Base-by-base conservation (phyloP, 2,888 invertebrate species). In the Punctoribates punctum region DNA sequence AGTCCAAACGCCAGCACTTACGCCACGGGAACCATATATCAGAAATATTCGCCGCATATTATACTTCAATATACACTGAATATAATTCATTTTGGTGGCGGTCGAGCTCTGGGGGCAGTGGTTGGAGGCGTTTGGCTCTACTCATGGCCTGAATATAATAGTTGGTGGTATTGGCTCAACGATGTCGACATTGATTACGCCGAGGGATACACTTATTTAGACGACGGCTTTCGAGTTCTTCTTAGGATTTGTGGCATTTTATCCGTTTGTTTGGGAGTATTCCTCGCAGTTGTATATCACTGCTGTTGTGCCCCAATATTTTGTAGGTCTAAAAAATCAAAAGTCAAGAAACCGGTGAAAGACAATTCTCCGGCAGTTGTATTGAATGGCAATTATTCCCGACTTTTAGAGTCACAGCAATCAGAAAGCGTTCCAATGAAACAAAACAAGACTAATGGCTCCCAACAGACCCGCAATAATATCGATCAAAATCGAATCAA, bases 21-120 rank as follows among this genome's bases (percentile, higher is more conserved):
- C 23, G 76, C 76, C 1, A 76, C 73, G 23, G 76, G 76, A 38
- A 76, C 76, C 20, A 76, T 76, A 46, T 76, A 73, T 73, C 76
- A 76, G 48, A 73, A 73, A 25, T 73, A 73, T 65, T 73, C 74
- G 5, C 38, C 77, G 11, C 78, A 78, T 62, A 75, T 80, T 34
- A 78, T 75, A 29, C 77, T 79, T 75, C 79, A 79, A 48, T 79
- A 79, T 46, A 48, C 78, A 20, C 73, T 80, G n/a, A 75, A 60
- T 15, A 34, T 80, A 11, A 57, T 77, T n/a, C 79, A 80, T 60
- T 80, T 79, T 73, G 78, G 79, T 13, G 60, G 78, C n/a, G 80
- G 80, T 75, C 74, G 76, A 70, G 74, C 75, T 13, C 57, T 76
- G 0, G 78, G 78, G 29, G 73, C 72, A n/a, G 48, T 51, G 8